A percentile compares a stretch with the other conserved stretches of the same genome.
phyloP scores from a whole-genome alignment of 2,797 vertebrate species.

The Macropus fuliginosus region DNA sequence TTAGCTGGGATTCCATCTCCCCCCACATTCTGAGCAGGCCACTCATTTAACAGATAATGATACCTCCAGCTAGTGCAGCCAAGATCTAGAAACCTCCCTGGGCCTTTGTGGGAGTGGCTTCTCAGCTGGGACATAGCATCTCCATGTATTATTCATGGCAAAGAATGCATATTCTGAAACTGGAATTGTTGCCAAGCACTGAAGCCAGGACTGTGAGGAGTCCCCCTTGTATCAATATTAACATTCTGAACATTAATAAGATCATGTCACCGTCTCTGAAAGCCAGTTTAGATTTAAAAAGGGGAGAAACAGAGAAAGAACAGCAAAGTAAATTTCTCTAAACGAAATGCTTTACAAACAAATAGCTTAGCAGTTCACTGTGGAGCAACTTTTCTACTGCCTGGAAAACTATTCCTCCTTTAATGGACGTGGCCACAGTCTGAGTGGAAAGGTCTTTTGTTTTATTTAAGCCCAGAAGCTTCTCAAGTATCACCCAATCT shows the following conservation, averaged over 20 bases:
- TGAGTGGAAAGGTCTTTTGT: neutral
- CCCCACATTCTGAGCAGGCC: constrained; percentile 34
- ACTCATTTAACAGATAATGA: constrained; percentile 48
- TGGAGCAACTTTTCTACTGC: neutral
- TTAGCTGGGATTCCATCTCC: constrained; percentile 47
- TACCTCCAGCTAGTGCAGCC: constrained; percentile 33
- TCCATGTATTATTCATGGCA: constrained; percentile 74
- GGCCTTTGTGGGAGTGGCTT: constrained; percentile 58
- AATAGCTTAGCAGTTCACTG: rapidly evolving
- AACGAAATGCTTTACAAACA: neutral
- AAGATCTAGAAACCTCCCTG: constrained; percentile 54
- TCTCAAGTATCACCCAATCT: too few species aligned
- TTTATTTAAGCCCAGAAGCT: neutral
- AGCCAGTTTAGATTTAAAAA: neutral
- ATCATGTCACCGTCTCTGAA: neutral
- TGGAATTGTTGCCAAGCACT: constrained; percentile 46
- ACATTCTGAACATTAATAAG: neutral
- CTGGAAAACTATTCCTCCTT: rapidly evolving
- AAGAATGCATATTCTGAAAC: constrained; percentile 65
- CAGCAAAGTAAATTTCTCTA: neutral
- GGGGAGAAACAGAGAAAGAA: constrained; percentile 1
- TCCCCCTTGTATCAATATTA: neutral
- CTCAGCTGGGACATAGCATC: constrained; percentile 55
- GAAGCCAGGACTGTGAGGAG: constrained; percentile 28
- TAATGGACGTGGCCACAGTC: neutral